Evolutionary conservation across 2,797 vertebrate genomes (phyloP), one percentile per base, ranked within the genome.

Genomic region (Chromobotia macracanthus): DNA sequence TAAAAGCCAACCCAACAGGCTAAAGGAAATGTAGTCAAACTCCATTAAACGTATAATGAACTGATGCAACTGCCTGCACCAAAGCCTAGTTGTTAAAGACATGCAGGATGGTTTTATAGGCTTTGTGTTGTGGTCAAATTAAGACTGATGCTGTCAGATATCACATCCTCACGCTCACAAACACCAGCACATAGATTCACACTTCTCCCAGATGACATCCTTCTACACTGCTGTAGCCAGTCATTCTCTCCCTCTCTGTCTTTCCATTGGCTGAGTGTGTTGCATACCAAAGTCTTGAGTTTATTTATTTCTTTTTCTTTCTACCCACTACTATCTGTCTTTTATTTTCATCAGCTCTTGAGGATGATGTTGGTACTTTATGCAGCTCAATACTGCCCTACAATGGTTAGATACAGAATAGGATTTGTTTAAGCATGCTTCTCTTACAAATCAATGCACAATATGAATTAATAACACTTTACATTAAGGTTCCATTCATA

Each of bases 41-140:
- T 19, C 74, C 75, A 83, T 86, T 86, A 84, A 84, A 86, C 73
- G 71, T 80, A 61, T 86, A 84, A 86, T 88, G 80, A 87, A 89
- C 86, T 87, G 84, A 82, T 74, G 69, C 41, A 75, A 80, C 82
- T 46, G 76, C 70, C 66, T 83, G 76, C 10, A 19, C 76, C 76
- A 38, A 44, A 73, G 77, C 64, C 53, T 71, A 70, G 50, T 13
- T 67, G 56, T 77, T 69, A 44, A 81, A 84, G 50, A 74, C 35
- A 7, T 31, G 8, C 35, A 75, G 80, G 78, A 65, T 72, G 77
- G 53, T 84, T 89, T 86, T 72, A 76, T 61, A 68, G 73, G 21
- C 23, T 28, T 12, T 75, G 77, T 74, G 63, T 70, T 79, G 75
- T 80, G 78, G 80, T 82, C 46, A 86, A 80, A 66, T 68, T 51